Conservation (phyloP, 2,797 vertebrate genomes). For the Schizothorax lantsangensis region DNA sequence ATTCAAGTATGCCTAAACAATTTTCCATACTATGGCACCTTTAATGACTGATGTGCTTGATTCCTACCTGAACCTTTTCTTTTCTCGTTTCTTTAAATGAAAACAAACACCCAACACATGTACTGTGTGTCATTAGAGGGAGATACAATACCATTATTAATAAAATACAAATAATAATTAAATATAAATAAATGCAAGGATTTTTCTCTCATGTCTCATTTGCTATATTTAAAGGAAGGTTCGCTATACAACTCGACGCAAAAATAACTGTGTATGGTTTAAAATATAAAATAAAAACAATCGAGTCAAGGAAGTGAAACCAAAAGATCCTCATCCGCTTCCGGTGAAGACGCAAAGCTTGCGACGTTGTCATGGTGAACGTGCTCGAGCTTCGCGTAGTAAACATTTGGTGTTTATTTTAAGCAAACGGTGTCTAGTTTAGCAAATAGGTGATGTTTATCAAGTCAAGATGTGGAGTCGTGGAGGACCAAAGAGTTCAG, state of each 20-base stretch:
- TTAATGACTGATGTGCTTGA: too few relatives aligned
- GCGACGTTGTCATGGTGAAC: slow-evolving; percentile 32
- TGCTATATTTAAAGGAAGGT: not conserved
- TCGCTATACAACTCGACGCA: not conserved
- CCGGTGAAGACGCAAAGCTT: not conserved
- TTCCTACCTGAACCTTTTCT: too few relatives aligned
- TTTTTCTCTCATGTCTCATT: not conserved
- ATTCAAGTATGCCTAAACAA: too few relatives aligned
- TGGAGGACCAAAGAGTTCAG: slow-evolving; percentile 67
- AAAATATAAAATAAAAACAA: not conserved
- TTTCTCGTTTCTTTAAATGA: too few relatives aligned
- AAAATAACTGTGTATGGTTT: not conserved
- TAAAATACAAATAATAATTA: too few relatives aligned
- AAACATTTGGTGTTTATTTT: not conserved
- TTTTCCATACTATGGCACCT: too few relatives aligned
- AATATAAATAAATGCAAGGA: too few relatives aligned
- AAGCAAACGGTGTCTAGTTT: not conserved
- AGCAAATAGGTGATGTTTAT: not conserved
- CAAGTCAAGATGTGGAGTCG: slow-evolving; percentile 72
- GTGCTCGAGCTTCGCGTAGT: not conserved
- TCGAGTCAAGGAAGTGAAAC: not conserved
- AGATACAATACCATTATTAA: too few relatives aligned
- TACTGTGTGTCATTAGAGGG: too few relatives aligned
- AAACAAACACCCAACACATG: too few relatives aligned
- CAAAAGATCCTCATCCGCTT: not conserved